Base-by-base conservation (phyloP, 1,140 invertebrate genomes). In the Halictus rubicundus region DNA sequence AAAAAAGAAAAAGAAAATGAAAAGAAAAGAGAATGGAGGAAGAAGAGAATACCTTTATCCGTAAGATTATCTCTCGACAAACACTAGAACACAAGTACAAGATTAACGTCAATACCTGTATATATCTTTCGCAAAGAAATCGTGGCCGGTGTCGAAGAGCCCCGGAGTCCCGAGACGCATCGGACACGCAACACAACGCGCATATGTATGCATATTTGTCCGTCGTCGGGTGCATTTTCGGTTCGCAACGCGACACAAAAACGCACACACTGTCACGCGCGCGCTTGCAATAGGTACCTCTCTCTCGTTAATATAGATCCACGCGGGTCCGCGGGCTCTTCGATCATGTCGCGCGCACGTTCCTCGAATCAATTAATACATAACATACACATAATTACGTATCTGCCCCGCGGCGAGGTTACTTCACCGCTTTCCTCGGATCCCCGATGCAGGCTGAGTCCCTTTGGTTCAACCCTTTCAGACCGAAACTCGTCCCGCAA, bases 61-160 rank as follows among this genome's bases (percentile, higher is more conserved):
- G 37, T 68, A 74, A 74, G 78, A 61, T 23, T 52, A 52, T 52
- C 14, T 52, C 49, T 64, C 61, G 32, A 79, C 39, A 66, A 79
- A 79, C n/a, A 39, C 27, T 68, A 68, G 39, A 79, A 79, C 78
- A 74, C 70, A 68, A 79, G 78, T 79, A 79, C 78, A 79, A 79
- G 78, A 60, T 49, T 32, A 68, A 74, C 78, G 78, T 79, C 78
- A 79, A 79, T 79, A 79, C 52, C 61, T 79, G 78, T 79, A 79
- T 74, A 79, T 74, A 74, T 60, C 16, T 60, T 32, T 74, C 52
- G 59, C 46, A 54, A 46, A 66, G 7, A n/a, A 8, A 39, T 32
- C 25, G 25, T 25, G 19, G 14, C 4, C n/a, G 16, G n/a, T 16
- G 23, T 66, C 61, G 64, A 54, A 68, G 78, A 49, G 54, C 49